phyloP scores from a whole-genome alignment of 1,140 invertebrate genomes.

The Caenorhabditis inopinata region DNA sequence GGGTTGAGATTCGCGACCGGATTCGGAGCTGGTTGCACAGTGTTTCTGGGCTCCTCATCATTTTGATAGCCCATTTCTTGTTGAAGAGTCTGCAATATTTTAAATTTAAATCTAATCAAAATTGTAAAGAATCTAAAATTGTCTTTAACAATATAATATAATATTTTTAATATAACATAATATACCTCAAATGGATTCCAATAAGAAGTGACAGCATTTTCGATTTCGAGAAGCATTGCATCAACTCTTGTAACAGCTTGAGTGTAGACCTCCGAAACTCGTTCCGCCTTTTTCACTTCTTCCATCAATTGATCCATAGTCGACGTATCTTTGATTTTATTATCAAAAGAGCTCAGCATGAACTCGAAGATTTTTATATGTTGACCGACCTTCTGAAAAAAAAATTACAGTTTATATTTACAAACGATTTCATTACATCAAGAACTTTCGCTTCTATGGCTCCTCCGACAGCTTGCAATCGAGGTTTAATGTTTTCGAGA shows the following conservation, averaged over 20 bases:
- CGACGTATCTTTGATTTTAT: not conserved
- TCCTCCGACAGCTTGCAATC: not conserved
- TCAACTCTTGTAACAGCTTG: not conserved
- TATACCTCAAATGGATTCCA: not conserved
- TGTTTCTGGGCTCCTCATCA: not conserved
- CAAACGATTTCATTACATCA: not conserved
- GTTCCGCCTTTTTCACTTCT: not conserved
- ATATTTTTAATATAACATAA: too few species aligned
- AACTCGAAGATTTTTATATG: not conserved
- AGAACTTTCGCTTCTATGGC: not conserved
- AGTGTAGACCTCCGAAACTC: not conserved
- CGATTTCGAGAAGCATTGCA: not conserved
- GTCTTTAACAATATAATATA: too few species aligned
- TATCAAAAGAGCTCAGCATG: not conserved
- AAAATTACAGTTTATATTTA: not conserved
- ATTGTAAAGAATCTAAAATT: too few species aligned
- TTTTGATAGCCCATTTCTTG: not conserved
- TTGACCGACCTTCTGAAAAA: not conserved
- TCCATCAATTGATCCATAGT: not conserved
- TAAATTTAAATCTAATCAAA: not conserved
- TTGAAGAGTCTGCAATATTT: not conserved
- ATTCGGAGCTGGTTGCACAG: not conserved
- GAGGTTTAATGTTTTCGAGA: not conserved
- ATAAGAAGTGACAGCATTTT: not conserved
- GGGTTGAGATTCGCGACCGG: not conserved